A percentile compares a stretch with the other conserved stretches of the same genome.
Conservation (phyloP, 1,140 invertebrate genomes). For the Lepidurus arcticus region DNA sequence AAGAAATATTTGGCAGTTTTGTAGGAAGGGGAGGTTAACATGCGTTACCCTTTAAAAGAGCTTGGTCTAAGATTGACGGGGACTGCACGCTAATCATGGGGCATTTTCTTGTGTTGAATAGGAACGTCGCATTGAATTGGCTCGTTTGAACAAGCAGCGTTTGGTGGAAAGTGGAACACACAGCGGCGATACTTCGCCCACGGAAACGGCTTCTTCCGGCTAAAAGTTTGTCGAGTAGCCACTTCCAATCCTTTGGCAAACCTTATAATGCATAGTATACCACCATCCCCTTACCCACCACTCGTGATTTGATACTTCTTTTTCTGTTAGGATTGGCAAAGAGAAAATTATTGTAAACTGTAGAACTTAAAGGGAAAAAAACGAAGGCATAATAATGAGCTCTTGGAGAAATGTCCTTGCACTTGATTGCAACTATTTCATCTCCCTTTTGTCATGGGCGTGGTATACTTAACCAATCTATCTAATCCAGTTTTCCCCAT, state of each 20-base stretch:
- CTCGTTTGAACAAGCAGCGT: slow-evolving; percentile 23
- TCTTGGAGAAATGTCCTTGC: background rate
- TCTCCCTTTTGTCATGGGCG: slow-evolving; percentile 10
- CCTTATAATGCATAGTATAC: slow-evolving; percentile 12
- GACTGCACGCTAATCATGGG: background rate
- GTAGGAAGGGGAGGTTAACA: background rate
- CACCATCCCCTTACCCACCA: background rate
- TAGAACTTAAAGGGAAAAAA: background rate
- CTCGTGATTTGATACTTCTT: slow-evolving; percentile 4
- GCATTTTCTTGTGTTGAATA: background rate
- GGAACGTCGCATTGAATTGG: slow-evolving; percentile 28
- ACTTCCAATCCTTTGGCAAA: slow-evolving; percentile 17
- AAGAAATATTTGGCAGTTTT: background rate
- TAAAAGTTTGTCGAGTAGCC: slow-evolving; percentile 23
- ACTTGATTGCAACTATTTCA: slow-evolving; percentile 10
- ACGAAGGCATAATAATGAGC: background rate
- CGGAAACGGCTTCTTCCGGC: slow-evolving; percentile 29
- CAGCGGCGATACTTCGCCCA: slow-evolving; percentile 13
- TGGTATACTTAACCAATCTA: background rate
- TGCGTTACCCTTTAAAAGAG: background rate
- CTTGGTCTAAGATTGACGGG: too few species aligned
- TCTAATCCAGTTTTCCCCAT: slow-evolving; percentile 14
- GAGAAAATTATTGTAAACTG: slow-evolving; percentile 3
- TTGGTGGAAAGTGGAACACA: slow-evolving; percentile 10
- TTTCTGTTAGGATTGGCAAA: background rate